A percentile compares a stretch with the other conserved stretches of the same genome.
Conservation (phyloP, 2,113 vertebrate species). For the Thunnus maccoyii region DNA sequence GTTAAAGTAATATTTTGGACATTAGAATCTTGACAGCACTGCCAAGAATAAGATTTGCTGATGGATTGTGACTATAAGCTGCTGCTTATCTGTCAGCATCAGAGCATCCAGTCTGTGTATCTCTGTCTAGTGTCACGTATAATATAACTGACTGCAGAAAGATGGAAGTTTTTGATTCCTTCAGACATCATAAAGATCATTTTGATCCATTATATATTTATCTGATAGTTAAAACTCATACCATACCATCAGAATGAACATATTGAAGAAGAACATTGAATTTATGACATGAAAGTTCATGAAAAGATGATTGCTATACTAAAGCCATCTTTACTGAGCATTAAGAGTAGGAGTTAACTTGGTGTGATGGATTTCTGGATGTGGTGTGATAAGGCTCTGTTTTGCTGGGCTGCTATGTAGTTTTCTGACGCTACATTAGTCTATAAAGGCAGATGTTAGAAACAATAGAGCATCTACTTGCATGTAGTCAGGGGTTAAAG, state of each 20-base stretch:
- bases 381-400: slow-evolving; percentile 7
- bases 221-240: slow-evolving; percentile 1
- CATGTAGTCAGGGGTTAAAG: not conserved
- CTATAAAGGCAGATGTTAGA: slow-evolving; percentile 22
- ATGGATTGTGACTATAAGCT: slow-evolving; percentile 16
- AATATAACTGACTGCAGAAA: not conserved
- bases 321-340: not conserved
- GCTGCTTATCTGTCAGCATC: slow-evolving; percentile 17
- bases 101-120: not conserved
- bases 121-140: not conserved
- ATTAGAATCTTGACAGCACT: not conserved
- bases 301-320: not conserved
- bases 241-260: not conserved
- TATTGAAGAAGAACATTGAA: not conserved
- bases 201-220: not conserved
- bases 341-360: not conserved
- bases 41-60: slow-evolving; percentile 12
- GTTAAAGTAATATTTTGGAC: not conserved
- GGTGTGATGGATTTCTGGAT: slow-evolving; percentile 26
- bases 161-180: not conserved
- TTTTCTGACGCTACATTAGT: slow-evolving; percentile 7
- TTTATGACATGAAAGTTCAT: not conserved
- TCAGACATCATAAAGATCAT: not conserved
- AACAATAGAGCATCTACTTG: not conserved
- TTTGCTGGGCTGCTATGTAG: slow-evolving; percentile 17